phyloP scores from a whole-genome alignment of 2,888 invertebrate species.

The Mythimna pallens region DNA sequence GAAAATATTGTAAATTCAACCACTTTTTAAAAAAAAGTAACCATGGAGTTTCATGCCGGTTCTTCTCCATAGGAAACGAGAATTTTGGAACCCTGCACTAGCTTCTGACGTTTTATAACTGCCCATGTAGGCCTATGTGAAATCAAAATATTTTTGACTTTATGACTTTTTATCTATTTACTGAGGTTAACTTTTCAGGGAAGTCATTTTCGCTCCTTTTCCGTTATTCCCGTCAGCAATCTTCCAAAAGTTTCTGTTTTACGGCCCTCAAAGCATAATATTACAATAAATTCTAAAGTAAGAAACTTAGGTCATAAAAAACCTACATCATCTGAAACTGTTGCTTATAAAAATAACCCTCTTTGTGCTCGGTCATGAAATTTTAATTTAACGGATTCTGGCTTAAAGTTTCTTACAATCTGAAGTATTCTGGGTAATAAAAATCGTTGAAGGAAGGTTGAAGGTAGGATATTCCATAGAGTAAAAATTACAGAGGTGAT shows the following conservation, averaged over 20 bases:
- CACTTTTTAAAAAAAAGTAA: too few species aligned
- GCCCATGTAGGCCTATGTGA: too few species aligned
- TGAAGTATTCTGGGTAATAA: conserved; percentile 30
- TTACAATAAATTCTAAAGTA: conserved; percentile 41
- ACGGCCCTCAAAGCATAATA: conserved; percentile 14
- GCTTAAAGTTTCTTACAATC: conserved; percentile 35
- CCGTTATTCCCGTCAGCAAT: background rate
- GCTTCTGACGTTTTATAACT: too few species aligned
- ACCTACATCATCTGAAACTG: conserved; percentile 40
- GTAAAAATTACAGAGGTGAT: background rate
- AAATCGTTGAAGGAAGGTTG: background rate
- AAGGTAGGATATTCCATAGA: background rate
- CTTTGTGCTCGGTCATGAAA: conserved; percentile 50
- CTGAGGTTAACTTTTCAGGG: background rate
- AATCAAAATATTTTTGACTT: too few species aligned
- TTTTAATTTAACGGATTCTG: conserved; percentile 48
- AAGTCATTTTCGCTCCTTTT: background rate
- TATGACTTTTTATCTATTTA: background rate
- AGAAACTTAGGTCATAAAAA: conserved; percentile 55
- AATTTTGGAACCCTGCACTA: too few species aligned
- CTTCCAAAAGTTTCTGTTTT: conserved; percentile 18
- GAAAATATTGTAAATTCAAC: too few species aligned
- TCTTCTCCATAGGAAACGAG: too few species aligned
- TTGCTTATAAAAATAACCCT: conserved; percentile 48
- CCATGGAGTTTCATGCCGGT: too few species aligned